These are phyloP conservation scores for Corythornis leucogaster DNA, from an alignment of 2,797 vertebrate species.

Conservation along the genomic window DNA sequence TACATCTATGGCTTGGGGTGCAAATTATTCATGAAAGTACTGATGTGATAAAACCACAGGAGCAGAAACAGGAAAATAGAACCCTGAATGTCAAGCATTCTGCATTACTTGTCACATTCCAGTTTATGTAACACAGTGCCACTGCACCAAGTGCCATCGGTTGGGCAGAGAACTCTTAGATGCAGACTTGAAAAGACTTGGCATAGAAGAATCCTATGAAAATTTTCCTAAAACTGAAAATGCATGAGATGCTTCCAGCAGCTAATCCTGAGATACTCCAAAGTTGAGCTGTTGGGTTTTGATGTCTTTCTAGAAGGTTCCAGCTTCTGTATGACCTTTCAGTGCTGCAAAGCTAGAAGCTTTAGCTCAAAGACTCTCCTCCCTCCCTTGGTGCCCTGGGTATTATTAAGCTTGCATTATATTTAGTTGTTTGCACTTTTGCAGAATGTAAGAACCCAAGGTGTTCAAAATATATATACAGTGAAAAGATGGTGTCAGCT, in stretches of 20 bases:
- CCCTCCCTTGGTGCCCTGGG: background rate
- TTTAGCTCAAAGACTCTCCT: background rate
- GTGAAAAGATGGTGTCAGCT: background rate
- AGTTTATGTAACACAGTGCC: background rate
- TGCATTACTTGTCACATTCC: conserved; percentile 10
- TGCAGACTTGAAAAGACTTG: background rate
- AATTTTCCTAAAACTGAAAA: background rate
- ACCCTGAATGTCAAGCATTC: conserved; percentile 11
- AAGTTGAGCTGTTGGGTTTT: background rate
- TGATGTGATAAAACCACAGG: conserved; percentile 11
- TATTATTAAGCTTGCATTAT: background rate
- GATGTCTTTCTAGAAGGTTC: background rate
- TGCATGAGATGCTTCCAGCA: background rate
- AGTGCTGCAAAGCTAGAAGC: background rate
- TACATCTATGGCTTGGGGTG: background rate
- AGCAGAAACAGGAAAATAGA: conserved; percentile 30
- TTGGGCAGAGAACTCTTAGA: background rate
- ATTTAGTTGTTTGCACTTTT: background rate
- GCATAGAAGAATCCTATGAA: background rate
- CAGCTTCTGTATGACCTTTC: background rate
- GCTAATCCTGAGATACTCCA: background rate
- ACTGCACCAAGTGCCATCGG: background rate
- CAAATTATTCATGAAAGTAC: conserved; percentile 41
- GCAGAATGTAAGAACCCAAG: background rate
- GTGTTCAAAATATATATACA: background rate